Conservation (phyloP, 2,888 invertebrate genomes). For the Steinernema hermaphroditum region DNA sequence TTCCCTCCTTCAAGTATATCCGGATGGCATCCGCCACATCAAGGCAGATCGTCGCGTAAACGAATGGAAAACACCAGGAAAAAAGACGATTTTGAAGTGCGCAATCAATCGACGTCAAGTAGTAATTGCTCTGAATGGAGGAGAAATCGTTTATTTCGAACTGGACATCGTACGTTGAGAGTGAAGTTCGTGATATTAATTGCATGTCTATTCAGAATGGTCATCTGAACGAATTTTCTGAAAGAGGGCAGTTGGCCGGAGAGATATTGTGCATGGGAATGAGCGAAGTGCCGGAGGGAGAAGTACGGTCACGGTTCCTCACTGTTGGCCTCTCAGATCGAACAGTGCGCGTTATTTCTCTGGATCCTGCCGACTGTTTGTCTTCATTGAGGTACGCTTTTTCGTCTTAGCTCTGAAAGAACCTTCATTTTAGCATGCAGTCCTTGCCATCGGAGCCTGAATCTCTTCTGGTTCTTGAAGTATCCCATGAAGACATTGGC, state of each 20-base stretch:
- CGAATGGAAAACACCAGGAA: constrained; percentile 98
- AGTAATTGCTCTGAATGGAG: constrained; percentile 90
- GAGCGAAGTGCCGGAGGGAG: constrained; percentile 90
- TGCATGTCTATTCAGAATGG: constrained; percentile 80
- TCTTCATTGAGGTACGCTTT: constrained; percentile 78
- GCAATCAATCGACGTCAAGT: constrained; percentile 98
- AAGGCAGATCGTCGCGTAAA: constrained; percentile 95
- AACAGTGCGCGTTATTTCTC: constrained; percentile 92
- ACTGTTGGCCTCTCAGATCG: constrained; percentile 78
- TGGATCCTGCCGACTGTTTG: constrained; percentile 89
- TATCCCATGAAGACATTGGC: constrained; percentile 63
- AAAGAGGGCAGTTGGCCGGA: constrained; percentile 90
- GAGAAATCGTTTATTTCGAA: constrained; percentile 95
- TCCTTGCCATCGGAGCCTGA: constrained; percentile 93
- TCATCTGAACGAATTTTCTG: constrained; percentile 95
- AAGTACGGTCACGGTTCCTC: constrained; percentile 73
- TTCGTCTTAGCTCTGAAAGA: not conserved
- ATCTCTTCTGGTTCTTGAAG: constrained; percentile 91
- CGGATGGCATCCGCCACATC: constrained; percentile 97
- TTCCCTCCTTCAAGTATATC: constrained; percentile 95
- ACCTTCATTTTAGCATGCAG: constrained; percentile 53
- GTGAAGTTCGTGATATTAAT: not conserved
- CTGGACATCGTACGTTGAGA: constrained; percentile 87
- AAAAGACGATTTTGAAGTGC: constrained; percentile 93
- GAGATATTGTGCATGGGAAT: constrained; percentile 98